Conservation (phyloP, 2,113 vertebrate species). For the Platichthys stellatus region DNA sequence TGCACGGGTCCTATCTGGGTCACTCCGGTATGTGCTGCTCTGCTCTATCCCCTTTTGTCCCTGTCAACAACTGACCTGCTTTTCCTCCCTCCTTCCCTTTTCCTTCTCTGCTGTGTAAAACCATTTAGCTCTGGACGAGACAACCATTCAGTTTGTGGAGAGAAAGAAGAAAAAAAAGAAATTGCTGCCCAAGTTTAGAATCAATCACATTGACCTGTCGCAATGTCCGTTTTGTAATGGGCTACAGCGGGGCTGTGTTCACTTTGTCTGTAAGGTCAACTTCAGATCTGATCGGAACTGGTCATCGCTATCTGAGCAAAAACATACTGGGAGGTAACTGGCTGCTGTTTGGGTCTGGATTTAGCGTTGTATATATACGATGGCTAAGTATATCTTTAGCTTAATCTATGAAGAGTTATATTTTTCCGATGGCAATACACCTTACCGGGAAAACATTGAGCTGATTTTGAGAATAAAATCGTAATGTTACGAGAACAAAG, state of each 20-base stretch:
- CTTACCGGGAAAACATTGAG: no score
- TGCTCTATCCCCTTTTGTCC: slow-evolving; percentile 69
- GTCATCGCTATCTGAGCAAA: neutral
- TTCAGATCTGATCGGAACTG: neutral
- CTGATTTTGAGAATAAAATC: no score
- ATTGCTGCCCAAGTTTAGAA: slow-evolving; percentile 63
- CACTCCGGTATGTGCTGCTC: slow-evolving; percentile 60
- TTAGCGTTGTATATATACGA: neutral
- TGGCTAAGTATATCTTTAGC: no score
- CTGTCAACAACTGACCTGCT: slow-evolving; percentile 81
- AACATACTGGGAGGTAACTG: neutral
- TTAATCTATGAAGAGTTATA: no score
- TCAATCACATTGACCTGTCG: slow-evolving; percentile 70
- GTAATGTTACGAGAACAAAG: no score
- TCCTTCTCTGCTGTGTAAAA: slow-evolving; percentile 64
- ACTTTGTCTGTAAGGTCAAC: slow-evolving; percentile 32
- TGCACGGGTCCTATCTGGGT: slow-evolving; percentile 65
- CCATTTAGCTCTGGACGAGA: slow-evolving; percentile 74
- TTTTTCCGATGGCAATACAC: no score
- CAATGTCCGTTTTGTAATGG: slow-evolving; percentile 62
- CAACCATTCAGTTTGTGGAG: slow-evolving; percentile 56
- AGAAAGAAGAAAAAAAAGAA: slow-evolving; percentile 33
- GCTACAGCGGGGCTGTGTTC: slow-evolving; percentile 1
- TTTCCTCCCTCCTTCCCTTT: slow-evolving; percentile 55
- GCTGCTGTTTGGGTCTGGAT: neutral